These are phyloP conservation scores for Planiliza haematocheilus DNA, from an alignment of 2,113 vertebrate species.

Conservation along the genomic window DNA sequence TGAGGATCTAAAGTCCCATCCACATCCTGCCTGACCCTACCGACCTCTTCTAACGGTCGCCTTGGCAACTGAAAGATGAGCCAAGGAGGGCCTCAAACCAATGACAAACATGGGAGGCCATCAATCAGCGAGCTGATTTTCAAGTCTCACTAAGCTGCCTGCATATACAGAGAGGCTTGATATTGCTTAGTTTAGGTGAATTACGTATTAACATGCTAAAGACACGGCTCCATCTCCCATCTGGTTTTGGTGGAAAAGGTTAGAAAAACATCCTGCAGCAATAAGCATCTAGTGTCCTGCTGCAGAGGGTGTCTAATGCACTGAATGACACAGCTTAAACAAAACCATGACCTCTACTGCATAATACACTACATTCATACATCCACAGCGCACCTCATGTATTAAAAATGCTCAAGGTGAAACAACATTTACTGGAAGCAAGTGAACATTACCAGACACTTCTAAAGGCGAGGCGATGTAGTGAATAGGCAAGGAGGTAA, in stretches of 20 bases:
- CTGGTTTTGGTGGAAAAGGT: slow-evolving; percentile 6
- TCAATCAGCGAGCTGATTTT: slow-evolving; percentile 60
- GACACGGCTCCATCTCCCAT: slow-evolving; percentile 15
- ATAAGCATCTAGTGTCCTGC: neutral
- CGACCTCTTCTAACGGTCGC: slow-evolving; percentile 75
- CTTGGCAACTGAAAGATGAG: slow-evolving; percentile 79
- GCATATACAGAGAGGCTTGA: slow-evolving; percentile 27
- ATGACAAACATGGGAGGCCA: slow-evolving; percentile 35
- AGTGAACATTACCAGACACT: neutral
- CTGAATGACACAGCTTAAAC: slow-evolving; percentile 25
- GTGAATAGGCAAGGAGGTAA: neutral
- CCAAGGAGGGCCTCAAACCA: slow-evolving; percentile 13
- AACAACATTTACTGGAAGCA: neutral
- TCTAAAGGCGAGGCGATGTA: neutral
- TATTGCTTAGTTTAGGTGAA: slow-evolving; percentile 40
- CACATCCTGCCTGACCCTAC: slow-evolving; percentile 74
- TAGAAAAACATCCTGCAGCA: slow-evolving; percentile 26
- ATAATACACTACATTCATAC: neutral
- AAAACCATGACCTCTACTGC: slow-evolving; percentile 20
- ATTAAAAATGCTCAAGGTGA: slow-evolving; percentile 12
- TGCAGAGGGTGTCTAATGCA: slow-evolving; percentile 4
- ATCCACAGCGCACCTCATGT: neutral
- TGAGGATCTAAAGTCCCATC: slow-evolving; percentile 60
- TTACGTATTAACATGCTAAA: slow-evolving; percentile 47
- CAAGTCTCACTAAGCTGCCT: slow-evolving; percentile 38